Evolutionary conservation across 2,113 vertebrate genomes (phyloP), one percentile per base, ranked within the genome.

Genomic region (Vombatus ursinus): DNA sequence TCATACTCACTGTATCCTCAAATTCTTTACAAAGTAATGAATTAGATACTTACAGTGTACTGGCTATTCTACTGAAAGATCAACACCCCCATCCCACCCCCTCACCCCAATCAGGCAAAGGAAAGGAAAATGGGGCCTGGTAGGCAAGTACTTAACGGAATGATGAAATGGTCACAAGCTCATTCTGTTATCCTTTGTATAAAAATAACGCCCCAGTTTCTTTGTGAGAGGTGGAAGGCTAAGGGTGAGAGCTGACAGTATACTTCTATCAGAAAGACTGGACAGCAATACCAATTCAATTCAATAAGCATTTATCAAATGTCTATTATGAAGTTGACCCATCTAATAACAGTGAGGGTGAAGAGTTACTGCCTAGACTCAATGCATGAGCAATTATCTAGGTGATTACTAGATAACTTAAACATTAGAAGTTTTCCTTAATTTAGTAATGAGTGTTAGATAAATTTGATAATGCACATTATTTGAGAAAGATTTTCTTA

Each of bases 71-170:
- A 95, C 90, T 51, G 94, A 93, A 97, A 94, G 25, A 96, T 53
- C 96, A 84, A 84, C 26, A 11, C 68, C 68, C 16, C n/a, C 14
- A 14, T 14, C 37, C 31, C 5, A 5, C 28, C 12, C 31, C 31
- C 31, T 14, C 37, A 94, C 92, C 28, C 77, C 92, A 97, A 97
- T 97, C 44, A 96, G 95, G 89, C 26, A 49, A 94, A 95, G 77
- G 94, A 92, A 90, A 97, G 77, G 47, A 84, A 98, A 97, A 96
- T 94, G 50, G 97, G 89, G 77, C 37, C 77, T 93, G 52, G 84
- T 89, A 61, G 51, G 47, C 95, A 93, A 96, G 94, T 50, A 93
- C 93, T 96, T 97, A 94, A 93, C 96, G 94, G 94, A 96, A 95
- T 94, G 48, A 94, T 93, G 52, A 92, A 95, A 84, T 84, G 68